These are phyloP conservation scores for Mastigias papua DNA, from an alignment of 30 jellyfish, hydroid and myxozoan genomes.

Conservation along the genomic window DNA sequence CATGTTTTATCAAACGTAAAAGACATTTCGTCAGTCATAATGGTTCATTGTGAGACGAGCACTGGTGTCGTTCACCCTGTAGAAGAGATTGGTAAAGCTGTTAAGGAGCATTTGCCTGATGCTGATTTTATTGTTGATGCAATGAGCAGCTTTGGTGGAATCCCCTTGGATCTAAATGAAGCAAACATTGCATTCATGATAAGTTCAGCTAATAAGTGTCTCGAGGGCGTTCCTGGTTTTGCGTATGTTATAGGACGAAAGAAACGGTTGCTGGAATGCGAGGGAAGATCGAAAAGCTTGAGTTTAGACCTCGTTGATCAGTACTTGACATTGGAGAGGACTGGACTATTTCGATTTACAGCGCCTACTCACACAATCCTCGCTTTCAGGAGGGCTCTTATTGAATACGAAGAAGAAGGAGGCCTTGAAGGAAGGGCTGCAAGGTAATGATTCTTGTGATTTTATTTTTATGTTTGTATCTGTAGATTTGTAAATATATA, in stretches of 20 bases:
- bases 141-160: slow-evolving; percentile 98
- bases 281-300: slow-evolving; percentile 82
- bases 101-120: slow-evolving; percentile 71
- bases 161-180: slow-evolving; percentile 76
- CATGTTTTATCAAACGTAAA: slow-evolving; percentile 41
- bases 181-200: slow-evolving; percentile 86
- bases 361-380: slow-evolving; percentile 93
- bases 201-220: slow-evolving; percentile 95
- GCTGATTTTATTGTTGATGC: slow-evolving; percentile 96
- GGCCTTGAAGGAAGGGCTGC: slow-evolving; percentile 86
- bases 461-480: too few species aligned
- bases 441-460: slow-evolving; percentile 76
- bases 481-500: too few species aligned
- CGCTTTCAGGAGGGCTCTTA: slow-evolving; percentile 91
- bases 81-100: slow-evolving; percentile 89
- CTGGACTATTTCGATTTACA: slow-evolving; percentile 91
- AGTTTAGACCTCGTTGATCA: slow-evolving; percentile 92
- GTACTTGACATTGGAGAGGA: slow-evolving; percentile 74
- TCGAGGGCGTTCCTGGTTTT: slow-evolving; percentile 98
- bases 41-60: slow-evolving; percentile 98
- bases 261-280: slow-evolving; percentile 76
- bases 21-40: slow-evolving; percentile 86
- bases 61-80: slow-evolving; percentile 98
- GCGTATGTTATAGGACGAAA: slow-evolving; percentile 76
- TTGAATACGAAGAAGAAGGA: slow-evolving; percentile 87